These are phyloP conservation scores for Chrysochloris asiatica DNA, from an alignment of 2,113 vertebrate species.

Conservation along the genomic window DNA sequence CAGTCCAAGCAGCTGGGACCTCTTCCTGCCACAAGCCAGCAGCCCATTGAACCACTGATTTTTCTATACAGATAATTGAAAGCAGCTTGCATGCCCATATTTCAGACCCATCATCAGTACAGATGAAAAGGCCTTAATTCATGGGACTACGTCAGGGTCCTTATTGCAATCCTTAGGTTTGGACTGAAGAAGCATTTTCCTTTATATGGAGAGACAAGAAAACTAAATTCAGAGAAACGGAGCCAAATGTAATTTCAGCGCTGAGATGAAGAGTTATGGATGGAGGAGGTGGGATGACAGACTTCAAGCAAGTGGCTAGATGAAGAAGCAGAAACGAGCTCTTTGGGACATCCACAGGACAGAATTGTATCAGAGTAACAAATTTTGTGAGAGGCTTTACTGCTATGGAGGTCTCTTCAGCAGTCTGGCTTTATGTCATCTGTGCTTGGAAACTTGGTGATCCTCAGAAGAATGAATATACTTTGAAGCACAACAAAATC, in stretches of 20 bases:
- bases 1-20: background rate
- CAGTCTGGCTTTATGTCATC: background rate
- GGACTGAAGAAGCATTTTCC: constrained; percentile 26
- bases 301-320: background rate
- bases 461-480: constrained; percentile 7
- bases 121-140: constrained; percentile 18
- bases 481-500: background rate
- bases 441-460: background rate
- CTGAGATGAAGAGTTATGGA: background rate
- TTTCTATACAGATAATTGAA: constrained; percentile 65
- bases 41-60: constrained; percentile 46
- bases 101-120: constrained; percentile 18
- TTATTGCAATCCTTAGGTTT: background rate
- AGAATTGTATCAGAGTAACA: no score
- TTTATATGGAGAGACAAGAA: background rate
- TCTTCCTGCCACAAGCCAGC: background rate
- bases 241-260: background rate
- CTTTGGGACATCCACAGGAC: background rate
- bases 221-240: background rate
- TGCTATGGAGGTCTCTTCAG: background rate
- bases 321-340: background rate
- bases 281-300: background rate
- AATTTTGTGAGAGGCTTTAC: background rate
- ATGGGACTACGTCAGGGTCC: background rate
- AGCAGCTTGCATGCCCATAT: background rate